Percentiles rank a stretch among this genome's conserved stretches.
phyloP scores from a whole-genome alignment of 2,888 invertebrate genomes.

The Thelaira solivaga region DNA sequence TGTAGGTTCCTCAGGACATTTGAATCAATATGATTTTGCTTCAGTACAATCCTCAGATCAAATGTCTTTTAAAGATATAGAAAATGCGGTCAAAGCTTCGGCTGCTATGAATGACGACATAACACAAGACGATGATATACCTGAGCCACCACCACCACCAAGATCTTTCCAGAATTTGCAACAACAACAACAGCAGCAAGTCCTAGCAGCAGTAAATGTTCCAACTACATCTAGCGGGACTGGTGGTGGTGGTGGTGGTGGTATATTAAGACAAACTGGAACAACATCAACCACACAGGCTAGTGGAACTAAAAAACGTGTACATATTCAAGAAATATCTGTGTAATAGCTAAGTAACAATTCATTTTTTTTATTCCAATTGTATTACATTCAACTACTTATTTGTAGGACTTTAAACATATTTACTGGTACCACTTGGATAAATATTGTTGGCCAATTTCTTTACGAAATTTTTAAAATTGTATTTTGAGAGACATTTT shows the following conservation, averaged over 20 bases:
- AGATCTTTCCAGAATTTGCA: conserved; percentile 75
- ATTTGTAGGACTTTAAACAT: neutral
- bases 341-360: conserved; percentile 79
- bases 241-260: conserved; percentile 67
- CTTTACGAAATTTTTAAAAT: too few species aligned
- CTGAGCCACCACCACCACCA: conserved; percentile 81
- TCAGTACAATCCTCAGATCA: conserved; percentile 72
- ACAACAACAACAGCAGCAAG: conserved; percentile 64
- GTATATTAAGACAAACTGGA: conserved; percentile 81
- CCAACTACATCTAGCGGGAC: conserved; percentile 50
- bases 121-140: conserved; percentile 78
- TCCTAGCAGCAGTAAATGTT: conserved; percentile 18
- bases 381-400: neutral
- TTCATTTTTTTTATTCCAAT: neutral
- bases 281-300: conserved; percentile 80
- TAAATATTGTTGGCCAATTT: too few species aligned
- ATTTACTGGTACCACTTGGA: too few species aligned
- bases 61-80: conserved; percentile 74
- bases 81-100: conserved; percentile 70
- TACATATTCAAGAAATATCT: conserved; percentile 95
- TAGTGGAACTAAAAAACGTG: conserved; percentile 85
- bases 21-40: conserved; percentile 70
- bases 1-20: conserved; percentile 58
- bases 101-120: conserved; percentile 75
- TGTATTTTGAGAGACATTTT: too few species aligned